Evolutionary conservation across 2,888 invertebrate genomes (phyloP), one percentile per base, ranked within the genome.

Genomic region (Lymantria monacha): DNA sequence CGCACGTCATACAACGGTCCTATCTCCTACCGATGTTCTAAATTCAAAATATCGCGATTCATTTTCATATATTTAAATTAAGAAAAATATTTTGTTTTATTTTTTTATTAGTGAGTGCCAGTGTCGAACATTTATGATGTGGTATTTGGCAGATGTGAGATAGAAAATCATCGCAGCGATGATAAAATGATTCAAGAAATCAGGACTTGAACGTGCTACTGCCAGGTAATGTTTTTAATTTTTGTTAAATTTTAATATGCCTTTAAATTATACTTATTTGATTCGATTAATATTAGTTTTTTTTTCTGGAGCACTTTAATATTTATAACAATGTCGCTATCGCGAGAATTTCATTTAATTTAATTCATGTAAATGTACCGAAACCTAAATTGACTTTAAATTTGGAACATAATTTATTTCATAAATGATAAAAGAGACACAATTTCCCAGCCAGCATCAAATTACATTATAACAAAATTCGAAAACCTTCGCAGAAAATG

Each of bases 81-180:
- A 37, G 48, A 47, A 42, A 30, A 54, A 42, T 55, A 53, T 14
- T 53, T 66, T 65, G 61, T 61, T 65, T 68, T 61, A 63, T 55
- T 42, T 61, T 37, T 50, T 55, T 59, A 48, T 44, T n/a, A 60
- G 75, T 79, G 75, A 67, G 77, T 80, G 74, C 45, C 44, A 58
- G 63, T 70, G 70, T 63, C 56, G 53, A 57, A 54, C 69, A 62
- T 22, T n/a, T 70, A 84, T 72, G 63, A 86, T 86, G 87, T 87
- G 87, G 72, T 75, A 68, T 61, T 59, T 72, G 67, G 71, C 73
- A 60, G 87, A 85, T 66, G 83, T 79, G 61, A 84, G 84, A 59
- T 86, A 81, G 76, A 58, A 76, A 71, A 71, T 57, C 67, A 73
- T 70, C 70, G 58, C 44, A 51, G 30, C 63, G 76, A 77, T 81